phyloP scores from a whole-genome alignment of 2,888 invertebrate species.

The Epinotia nisella region DNA sequence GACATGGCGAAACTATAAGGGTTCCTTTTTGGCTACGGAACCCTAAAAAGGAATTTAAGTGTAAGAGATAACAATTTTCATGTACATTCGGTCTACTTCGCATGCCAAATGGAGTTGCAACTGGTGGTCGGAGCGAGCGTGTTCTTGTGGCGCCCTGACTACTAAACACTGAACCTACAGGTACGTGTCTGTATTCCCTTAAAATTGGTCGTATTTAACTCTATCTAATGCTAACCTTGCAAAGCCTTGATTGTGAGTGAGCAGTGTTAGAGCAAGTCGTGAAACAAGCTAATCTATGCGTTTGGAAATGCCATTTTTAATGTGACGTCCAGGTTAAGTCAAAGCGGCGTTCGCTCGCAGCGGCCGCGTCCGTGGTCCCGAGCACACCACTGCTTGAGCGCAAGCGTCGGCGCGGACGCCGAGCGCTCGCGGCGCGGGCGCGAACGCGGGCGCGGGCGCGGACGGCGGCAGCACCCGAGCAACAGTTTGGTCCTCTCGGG shows the following conservation, averaged over 20 bases:
- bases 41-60: neutral
- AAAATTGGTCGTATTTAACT: conserved; percentile 40
- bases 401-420: conserved; percentile 46
- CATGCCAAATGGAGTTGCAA: conserved; percentile 13
- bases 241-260: conserved; percentile 32
- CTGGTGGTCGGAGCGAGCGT: conserved; percentile 17
- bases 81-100: neutral
- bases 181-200: conserved; percentile 12
- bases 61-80: neutral
- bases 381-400: neutral
- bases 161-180: conserved; percentile 4
- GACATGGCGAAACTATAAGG: too few relatives aligned
- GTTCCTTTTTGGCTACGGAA: too few relatives aligned
- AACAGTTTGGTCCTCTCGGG: conserved; percentile 70
- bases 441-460: conserved; percentile 49
- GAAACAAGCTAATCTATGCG: conserved; percentile 22
- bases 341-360: conserved; percentile 37
- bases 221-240: conserved; percentile 31
- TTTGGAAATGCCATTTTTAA: conserved; percentile 18
- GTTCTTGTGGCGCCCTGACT: conserved; percentile 6
- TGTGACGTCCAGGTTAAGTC: conserved; percentile 38
- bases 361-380: conserved; percentile 28
- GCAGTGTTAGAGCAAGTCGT: conserved; percentile 33
- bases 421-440: conserved; percentile 49
- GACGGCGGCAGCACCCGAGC: conserved; percentile 47